Conservation (phyloP, 2,888 invertebrate species). For the Mactromeris polynyma region DNA sequence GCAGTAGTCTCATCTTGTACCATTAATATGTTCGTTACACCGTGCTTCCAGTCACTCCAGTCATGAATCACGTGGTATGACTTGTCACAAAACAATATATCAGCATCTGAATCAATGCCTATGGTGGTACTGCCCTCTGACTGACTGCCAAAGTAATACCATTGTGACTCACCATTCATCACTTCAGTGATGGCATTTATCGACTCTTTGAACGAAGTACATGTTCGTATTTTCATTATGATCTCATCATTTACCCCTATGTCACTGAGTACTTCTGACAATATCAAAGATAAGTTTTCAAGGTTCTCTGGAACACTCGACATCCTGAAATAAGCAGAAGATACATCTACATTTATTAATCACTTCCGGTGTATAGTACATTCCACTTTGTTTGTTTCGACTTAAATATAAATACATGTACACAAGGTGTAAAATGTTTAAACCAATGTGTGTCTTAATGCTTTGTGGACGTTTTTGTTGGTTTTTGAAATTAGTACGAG, state of each 20-base stretch:
- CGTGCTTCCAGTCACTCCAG: slow-evolving; percentile 23
- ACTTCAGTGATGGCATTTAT: neutral
- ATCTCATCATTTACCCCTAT: neutral
- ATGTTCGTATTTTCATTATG: neutral
- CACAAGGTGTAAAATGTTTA: neutral
- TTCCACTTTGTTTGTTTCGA: no score
- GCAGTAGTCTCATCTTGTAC: slow-evolving; percentile 19
- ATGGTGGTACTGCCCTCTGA: slow-evolving; percentile 32
- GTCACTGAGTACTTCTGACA: neutral
- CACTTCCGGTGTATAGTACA: no score
- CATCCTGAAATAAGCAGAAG: neutral
- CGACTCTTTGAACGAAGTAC: neutral
- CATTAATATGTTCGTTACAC: slow-evolving; percentile 19
- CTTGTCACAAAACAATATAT: neutral
- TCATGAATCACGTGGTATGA: slow-evolving; percentile 11
- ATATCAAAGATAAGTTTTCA: neutral
- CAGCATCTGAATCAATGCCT: slow-evolving; percentile 16
- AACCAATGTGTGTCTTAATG: neutral
- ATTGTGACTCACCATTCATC: no score
- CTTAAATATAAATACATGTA: neutral
- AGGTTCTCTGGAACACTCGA: neutral
- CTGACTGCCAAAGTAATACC: slow-evolving; percentile 29
- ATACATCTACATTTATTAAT: no score
- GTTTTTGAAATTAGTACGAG: neutral
- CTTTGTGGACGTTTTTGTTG: neutral